These are phyloP conservation scores for Ecdyonurus torrentis DNA, from an alignment of 2,888 invertebrate genomes.

Conservation along the genomic window DNA sequence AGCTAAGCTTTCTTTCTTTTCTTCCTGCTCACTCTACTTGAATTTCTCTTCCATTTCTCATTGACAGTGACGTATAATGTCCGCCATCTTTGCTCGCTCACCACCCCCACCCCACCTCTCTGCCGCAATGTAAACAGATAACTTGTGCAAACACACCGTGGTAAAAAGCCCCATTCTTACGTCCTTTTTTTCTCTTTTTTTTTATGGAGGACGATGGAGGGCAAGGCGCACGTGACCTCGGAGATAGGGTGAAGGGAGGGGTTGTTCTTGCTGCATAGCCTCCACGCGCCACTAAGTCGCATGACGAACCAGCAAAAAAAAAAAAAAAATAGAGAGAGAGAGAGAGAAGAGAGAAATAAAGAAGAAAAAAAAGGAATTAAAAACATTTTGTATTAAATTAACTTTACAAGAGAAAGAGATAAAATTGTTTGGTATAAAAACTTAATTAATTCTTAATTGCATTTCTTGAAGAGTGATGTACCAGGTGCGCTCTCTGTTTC, in stretches of 20 bases:
- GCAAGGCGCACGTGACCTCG: neutral
- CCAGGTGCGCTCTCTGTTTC: no score
- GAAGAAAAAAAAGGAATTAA: neutral
- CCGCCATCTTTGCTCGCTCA: neutral
- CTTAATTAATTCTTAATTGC: neutral
- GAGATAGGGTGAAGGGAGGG: neutral
- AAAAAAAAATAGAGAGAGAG: no score
- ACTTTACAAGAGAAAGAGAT: neutral
- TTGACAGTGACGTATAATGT: neutral
- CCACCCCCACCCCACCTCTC: neutral
- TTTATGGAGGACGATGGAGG: neutral
- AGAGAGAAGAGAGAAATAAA: no score
- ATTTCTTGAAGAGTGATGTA: no score
- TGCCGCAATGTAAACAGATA: neutral
- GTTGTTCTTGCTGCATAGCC: neutral
- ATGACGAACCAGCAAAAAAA: neutral
- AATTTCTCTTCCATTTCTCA: neutral
- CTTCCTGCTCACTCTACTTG: neutral
- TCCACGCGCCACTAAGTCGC: neutral
- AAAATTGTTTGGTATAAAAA: neutral
- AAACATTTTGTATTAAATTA: neutral
- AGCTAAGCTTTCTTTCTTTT: neutral
- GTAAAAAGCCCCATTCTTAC: neutral
- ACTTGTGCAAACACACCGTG: neutral
- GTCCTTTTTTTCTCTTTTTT: neutral